phyloP scores from a whole-genome alignment of 2,888 invertebrate species.

The Sesamia inferens region DNA sequence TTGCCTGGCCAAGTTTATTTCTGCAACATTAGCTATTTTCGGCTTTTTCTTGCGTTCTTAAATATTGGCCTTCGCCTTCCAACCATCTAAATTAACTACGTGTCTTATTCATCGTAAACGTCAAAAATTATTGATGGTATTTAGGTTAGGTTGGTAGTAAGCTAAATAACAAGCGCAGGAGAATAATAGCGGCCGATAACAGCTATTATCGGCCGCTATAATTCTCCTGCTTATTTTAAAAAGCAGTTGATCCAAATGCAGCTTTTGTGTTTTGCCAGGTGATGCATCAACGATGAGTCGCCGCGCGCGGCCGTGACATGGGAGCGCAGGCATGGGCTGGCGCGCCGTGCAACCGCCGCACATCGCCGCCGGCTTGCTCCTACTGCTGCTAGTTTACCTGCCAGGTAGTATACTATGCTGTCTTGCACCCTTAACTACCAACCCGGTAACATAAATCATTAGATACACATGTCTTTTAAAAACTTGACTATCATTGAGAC shows the following conservation, averaged over 20 bases:
- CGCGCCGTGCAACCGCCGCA: conserved; percentile 95
- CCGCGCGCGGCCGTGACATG: conserved; percentile 93
- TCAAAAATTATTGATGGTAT: not conserved
- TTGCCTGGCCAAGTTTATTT: not conserved
- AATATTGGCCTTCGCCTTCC: not conserved
- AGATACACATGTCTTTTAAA: not conserved
- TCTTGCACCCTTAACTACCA: not conserved
- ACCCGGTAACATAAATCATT: not conserved
- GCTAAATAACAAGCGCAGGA: no score
- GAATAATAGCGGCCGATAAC: no score
- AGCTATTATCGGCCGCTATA: not conserved
- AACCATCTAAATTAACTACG: not conserved
- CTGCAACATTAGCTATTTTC: not conserved
- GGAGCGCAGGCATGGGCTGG: conserved; percentile 98
- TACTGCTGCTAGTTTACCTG: conserved; percentile 88
- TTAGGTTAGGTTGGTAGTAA: no score
- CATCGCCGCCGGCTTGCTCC: conserved; percentile 91
- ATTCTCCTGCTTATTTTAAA: not conserved
- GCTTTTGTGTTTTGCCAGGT: conserved; percentile 71
- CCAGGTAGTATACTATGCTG: conserved; percentile 75
- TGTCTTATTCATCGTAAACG: not conserved
- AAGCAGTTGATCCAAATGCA: not conserved
- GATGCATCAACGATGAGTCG: conserved; percentile 93
- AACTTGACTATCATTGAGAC: not conserved
- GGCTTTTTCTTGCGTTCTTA: not conserved